Evolutionary conservation across 2,797 vertebrate species (phyloP).

Genomic region (Takifugu ocellatus): DNA sequence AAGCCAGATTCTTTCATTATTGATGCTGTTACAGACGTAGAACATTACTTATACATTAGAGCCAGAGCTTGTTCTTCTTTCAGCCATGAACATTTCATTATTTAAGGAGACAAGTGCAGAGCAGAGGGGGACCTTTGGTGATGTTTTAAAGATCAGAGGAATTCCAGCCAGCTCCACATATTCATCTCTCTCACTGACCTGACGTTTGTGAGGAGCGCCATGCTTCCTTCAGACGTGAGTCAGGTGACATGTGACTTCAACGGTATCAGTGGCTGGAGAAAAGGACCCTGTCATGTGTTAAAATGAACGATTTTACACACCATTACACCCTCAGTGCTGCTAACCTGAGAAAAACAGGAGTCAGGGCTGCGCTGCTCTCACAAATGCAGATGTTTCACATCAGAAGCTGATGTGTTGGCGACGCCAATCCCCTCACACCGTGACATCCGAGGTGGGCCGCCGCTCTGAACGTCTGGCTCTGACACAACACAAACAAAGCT

Average conservation of each 20-base stretch:
- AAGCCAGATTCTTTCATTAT: slow-evolving; percentile 51
- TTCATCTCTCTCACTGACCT: slow-evolving; percentile 21
- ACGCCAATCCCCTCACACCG: not conserved
- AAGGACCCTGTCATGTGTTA: no score
- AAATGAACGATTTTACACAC: no score
- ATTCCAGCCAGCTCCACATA: slow-evolving; percentile 41
- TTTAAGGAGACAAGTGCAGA: slow-evolving; percentile 65
- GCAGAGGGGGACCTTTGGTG: slow-evolving; percentile 38
- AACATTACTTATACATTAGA: slow-evolving; percentile 68
- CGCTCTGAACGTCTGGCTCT: slow-evolving; percentile 14
- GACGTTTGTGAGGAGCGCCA: not conserved
- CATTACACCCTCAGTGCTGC: no score
- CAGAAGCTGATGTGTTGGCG: not conserved
- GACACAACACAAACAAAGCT: slow-evolving; percentile 22
- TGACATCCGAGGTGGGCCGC: slow-evolving; percentile 12
- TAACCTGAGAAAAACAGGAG: no score
- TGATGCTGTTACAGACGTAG: slow-evolving; percentile 53
- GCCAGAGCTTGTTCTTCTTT: slow-evolving; percentile 63
- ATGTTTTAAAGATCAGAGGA: slow-evolving; percentile 68
- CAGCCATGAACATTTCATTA: slow-evolving; percentile 55
- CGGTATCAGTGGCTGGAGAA: no score
- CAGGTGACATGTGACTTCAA: no score
- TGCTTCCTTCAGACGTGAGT: no score
- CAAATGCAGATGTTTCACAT: not conserved
- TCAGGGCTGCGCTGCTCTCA: no score